Percentiles rank a stretch among this genome's conserved stretches.
Evolutionary conservation across 2,888 invertebrate species (phyloP).

Genomic region (Hirtodrosophila alboralis): DNA sequence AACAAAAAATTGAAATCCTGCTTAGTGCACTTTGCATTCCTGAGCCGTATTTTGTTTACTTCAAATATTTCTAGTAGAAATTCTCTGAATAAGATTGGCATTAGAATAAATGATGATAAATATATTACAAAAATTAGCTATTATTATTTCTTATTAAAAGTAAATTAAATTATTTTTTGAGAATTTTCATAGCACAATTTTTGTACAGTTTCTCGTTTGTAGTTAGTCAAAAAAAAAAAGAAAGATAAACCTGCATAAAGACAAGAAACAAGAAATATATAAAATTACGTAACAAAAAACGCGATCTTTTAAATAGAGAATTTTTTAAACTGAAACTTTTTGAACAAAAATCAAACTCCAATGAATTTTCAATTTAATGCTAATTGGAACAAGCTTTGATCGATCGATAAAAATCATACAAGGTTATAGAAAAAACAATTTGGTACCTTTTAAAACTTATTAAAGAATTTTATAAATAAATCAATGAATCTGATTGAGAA

Average conservation of each 20-base stretch:
- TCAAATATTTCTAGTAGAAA: slow-evolving; percentile 15
- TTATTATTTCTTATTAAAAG: slow-evolving; percentile 29
- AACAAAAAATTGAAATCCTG: slow-evolving; percentile 43
- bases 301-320: slow-evolving; percentile 77
- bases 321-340: slow-evolving; percentile 60
- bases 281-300: slow-evolving; percentile 4
- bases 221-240: slow-evolving; percentile 60
- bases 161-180: slow-evolving; percentile 75
- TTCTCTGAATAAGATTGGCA: slow-evolving; percentile 25
- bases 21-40: slow-evolving; percentile 59
- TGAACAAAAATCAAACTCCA: slow-evolving; percentile 21
- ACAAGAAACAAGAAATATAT: too few species aligned
- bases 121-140: slow-evolving; percentile 31
- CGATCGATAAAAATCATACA: slow-evolving; percentile 46
- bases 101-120: slow-evolving; percentile 13
- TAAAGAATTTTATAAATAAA: slow-evolving; percentile 60
- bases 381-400: slow-evolving; percentile 60
- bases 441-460: slow-evolving; percentile 79
- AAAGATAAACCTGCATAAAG: slow-evolving; percentile 17
- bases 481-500: slow-evolving; percentile 55
- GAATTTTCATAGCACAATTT: slow-evolving; percentile 83
- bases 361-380: slow-evolving; percentile 51
- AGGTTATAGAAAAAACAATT: slow-evolving; percentile 77
- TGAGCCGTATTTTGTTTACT: slow-evolving; percentile 53
- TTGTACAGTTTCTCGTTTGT: slow-evolving; percentile 77